Percentiles rank a stretch among this genome's conserved stretches.
phyloP scores from a whole-genome alignment of 2,797 vertebrate genomes.

The Hippoglossus hippoglossus region DNA sequence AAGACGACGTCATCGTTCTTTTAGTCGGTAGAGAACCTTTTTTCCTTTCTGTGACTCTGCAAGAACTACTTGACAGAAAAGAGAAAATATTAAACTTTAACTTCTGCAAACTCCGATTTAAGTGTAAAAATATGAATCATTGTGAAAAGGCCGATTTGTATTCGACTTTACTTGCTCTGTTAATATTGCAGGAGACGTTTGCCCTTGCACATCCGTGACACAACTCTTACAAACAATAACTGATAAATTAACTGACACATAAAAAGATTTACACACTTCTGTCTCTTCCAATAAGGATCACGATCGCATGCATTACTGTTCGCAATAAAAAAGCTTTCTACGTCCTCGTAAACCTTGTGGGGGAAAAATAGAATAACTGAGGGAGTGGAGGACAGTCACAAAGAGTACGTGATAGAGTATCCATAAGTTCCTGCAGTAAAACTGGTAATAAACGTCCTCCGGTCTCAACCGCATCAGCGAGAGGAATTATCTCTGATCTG shows the following conservation, averaged over 20 bases:
- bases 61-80: constrained; percentile 30
- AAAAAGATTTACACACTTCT: constrained; percentile 7
- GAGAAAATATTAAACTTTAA: constrained; percentile 31
- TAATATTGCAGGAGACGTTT: neutral
- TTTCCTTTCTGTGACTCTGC: constrained; percentile 18
- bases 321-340: neutral
- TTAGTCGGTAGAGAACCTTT: constrained; percentile 34
- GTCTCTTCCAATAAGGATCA: constrained; percentile 7
- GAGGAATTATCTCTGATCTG: constrained; percentile 31
- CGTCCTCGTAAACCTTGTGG: neutral
- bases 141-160: too few relatives aligned
- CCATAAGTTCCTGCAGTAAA: constrained; percentile 3
- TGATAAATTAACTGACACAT: constrained; percentile 10
- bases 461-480: constrained; percentile 23
- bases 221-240: neutral
- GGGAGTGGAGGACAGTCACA: neutral
- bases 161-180: neutral
- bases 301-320: neutral
- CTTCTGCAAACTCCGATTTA: constrained; percentile 14
- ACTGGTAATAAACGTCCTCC: constrained; percentile 16
- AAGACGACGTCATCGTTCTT: constrained; percentile 31
- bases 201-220: neutral
- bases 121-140: neutral
- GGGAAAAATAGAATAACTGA: constrained; percentile 3
- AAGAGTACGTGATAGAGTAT: constrained; percentile 2